phyloP scores from a whole-genome alignment of 2,888 invertebrate species.

The Polylopha cassiicola region DNA sequence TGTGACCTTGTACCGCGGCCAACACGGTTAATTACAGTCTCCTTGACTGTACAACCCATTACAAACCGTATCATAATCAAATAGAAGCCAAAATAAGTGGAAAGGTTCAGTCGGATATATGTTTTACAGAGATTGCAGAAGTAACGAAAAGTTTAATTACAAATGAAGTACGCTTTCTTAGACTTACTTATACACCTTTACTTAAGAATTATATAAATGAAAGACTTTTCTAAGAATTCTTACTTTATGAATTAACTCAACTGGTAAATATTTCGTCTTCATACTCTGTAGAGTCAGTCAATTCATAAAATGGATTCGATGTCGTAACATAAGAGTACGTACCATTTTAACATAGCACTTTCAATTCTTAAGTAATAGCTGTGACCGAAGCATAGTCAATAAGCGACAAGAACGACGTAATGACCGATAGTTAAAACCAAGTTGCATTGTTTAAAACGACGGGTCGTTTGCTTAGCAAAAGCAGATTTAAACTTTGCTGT shows the following conservation, averaged over 20 bases:
- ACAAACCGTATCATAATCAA: not conserved
- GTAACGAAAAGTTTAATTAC: conserved; percentile 15
- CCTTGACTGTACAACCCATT: not conserved
- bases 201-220: conserved; percentile 2
- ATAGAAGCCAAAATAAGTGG: not conserved
- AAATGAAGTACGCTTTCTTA: conserved; percentile 1
- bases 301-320: too few relatives aligned
- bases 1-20: conserved; percentile 19
- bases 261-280: too few relatives aligned
- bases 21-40: conserved; percentile 18
- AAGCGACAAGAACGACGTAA: too few relatives aligned
- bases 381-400: too few relatives aligned
- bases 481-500: conserved; percentile 10
- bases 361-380: too few relatives aligned
- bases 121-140: conserved; percentile 11
- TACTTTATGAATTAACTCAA: too few relatives aligned
- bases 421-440: too few relatives aligned
- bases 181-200: not conserved
- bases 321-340: too few relatives aligned
- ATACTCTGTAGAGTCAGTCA: too few relatives aligned
- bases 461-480: conserved; percentile 1
- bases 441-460: too few relatives aligned
- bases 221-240: too few relatives aligned
- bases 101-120: not conserved
- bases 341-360: too few relatives aligned